phyloP scores from a whole-genome alignment of 2,113 vertebrate species.

The Ellobius talpinus region DNA sequence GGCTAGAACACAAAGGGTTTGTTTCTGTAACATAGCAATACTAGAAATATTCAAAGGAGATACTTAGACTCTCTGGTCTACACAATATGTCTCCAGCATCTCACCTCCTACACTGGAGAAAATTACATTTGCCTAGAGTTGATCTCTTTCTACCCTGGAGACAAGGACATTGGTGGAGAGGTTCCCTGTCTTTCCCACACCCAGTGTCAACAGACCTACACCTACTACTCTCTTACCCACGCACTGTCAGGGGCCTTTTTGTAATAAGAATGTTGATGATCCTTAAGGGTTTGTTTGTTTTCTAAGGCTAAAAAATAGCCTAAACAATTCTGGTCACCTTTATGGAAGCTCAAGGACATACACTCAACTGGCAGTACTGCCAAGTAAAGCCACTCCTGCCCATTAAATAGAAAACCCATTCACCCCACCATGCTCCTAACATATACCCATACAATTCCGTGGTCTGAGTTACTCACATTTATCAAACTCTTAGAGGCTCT shows the following conservation, averaged over 20 bases:
- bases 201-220: fast-evolving
- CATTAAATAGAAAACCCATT: neutral
- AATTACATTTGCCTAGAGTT: fast-evolving
- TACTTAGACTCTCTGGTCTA: neutral
- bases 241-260: neutral
- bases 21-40: neutral
- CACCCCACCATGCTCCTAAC: neutral
- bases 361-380: too few relatives aligned
- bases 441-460: neutral
- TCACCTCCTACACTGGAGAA: fast-evolving
- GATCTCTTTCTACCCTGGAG: fast-evolving
- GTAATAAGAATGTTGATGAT: fast-evolving
- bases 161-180: neutral
- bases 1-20: neutral
- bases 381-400: neutral
- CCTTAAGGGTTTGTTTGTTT: neutral
- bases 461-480: neutral
- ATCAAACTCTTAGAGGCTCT: conserved; percentile 4
- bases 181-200: too few relatives aligned
- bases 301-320: neutral
- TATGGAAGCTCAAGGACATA: neutral
- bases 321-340: neutral
- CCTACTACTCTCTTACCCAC: fast-evolving
- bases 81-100: neutral
- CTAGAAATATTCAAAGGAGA: neutral